Conservation (phyloP, 2,797 vertebrate genomes). For the Melanotaenia trifasciata region DNA sequence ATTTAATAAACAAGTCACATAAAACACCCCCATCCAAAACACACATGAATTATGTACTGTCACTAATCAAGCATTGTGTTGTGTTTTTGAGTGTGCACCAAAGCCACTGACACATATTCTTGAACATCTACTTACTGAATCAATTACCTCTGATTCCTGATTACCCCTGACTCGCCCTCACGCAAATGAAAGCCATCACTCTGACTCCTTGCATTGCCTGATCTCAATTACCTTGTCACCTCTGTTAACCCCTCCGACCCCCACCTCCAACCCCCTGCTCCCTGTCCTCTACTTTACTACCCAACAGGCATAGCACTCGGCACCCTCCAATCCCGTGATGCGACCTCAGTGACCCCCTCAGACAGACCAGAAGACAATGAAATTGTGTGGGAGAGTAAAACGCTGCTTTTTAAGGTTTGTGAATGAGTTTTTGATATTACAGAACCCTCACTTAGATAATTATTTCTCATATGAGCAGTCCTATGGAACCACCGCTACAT, state of each 20-base stretch:
- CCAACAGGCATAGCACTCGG: conserved; percentile 81
- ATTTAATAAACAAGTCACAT: conserved; percentile 47
- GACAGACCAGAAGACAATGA: conserved; percentile 55
- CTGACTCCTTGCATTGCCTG: conserved; percentile 64
- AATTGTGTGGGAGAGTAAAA: conserved; percentile 33
- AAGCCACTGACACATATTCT: background rate
- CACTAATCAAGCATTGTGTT: conserved; percentile 10
- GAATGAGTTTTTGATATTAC: background rate
- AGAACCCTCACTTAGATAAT: background rate
- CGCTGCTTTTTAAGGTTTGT: background rate
- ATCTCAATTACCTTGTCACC: conserved; percentile 80
- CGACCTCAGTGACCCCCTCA: conserved; percentile 66
- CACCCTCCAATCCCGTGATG: conserved; percentile 71
- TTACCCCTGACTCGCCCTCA: conserved; percentile 3
- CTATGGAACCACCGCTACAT: conserved; percentile 2
- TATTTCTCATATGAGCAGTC: background rate
- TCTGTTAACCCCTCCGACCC: conserved; percentile 69
- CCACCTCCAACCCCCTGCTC: conserved; percentile 39
- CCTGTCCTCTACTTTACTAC: conserved; percentile 72
- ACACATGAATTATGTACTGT: conserved; percentile 10
- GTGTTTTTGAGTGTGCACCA: background rate
- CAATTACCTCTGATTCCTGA: conserved; percentile 5
- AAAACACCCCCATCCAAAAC: conserved; percentile 15
- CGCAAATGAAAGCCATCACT: conserved; percentile 43
- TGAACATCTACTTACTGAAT: conserved; percentile 17